phyloP scores from a whole-genome alignment of 2,113 vertebrate species.

The Brienomyrus longianalis region DNA sequence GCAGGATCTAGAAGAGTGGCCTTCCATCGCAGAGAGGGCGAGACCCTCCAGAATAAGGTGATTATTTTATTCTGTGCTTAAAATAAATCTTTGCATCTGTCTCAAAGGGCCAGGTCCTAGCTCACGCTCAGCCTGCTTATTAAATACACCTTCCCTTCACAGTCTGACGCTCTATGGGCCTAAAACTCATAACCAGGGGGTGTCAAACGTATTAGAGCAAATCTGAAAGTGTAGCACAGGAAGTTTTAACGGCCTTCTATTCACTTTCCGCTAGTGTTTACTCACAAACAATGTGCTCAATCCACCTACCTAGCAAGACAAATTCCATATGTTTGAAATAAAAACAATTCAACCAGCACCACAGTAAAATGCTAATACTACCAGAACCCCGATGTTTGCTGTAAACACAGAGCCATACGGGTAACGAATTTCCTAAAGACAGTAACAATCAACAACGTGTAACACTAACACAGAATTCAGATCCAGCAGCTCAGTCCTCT shows the following conservation, averaged over 20 bases:
- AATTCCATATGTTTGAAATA: neutral
- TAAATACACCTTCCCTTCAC: neutral
- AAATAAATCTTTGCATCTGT: neutral
- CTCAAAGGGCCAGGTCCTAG: neutral
- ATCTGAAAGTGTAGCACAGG: neutral
- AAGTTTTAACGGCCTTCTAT: neutral
- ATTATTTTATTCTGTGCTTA: neutral
- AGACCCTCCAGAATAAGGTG: neutral
- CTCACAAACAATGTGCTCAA: neutral
- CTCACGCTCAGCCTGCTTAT: neutral
- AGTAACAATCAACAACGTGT: neutral
- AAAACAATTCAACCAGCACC: neutral
- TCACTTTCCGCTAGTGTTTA: neutral
- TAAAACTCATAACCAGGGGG: neutral
- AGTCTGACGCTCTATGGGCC: neutral
- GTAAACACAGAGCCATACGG: neutral
- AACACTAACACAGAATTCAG: neutral
- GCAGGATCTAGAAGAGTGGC: neutral
- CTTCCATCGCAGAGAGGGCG: neutral
- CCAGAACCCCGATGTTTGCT: neutral
- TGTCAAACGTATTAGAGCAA: neutral
- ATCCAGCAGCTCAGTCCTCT: neutral
- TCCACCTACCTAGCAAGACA: neutral
- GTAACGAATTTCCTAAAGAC: neutral
- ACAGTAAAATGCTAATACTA: neutral